A percentile compares a stretch with the other conserved stretches of the same genome.
phyloP scores from a whole-genome alignment of 2,797 vertebrate species.

The Rachycentron canadum region DNA sequence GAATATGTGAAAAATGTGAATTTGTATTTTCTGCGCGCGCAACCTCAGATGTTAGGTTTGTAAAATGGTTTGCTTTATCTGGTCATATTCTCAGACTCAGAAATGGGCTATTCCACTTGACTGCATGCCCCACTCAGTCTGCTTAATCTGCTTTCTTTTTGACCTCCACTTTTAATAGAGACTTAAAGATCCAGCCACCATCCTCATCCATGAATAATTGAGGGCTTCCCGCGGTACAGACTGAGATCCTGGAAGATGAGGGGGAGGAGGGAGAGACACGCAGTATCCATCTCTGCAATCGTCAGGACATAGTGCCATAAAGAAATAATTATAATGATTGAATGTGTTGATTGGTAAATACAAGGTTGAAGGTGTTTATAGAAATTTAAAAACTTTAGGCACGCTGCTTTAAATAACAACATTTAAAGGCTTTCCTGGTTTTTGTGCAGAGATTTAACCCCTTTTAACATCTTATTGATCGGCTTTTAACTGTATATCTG shows the following conservation, averaged over 20 bases:
- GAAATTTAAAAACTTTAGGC: slow-evolving; percentile 9
- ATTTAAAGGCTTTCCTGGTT: slow-evolving; percentile 4
- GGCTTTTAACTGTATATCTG: slow-evolving; percentile 40
- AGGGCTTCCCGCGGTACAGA: slow-evolving; percentile 58
- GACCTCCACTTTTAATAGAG: slow-evolving; percentile 75
- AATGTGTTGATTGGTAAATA: slow-evolving; percentile 42
- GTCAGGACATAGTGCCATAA: slow-evolving; percentile 26
- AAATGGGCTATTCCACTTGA: slow-evolving; percentile 34
- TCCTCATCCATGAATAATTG: slow-evolving; percentile 76
- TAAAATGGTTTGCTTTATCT: neutral
- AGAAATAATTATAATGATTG: slow-evolving; percentile 56
- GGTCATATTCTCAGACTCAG: slow-evolving; percentile 21
- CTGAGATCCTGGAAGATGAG: slow-evolving; percentile 60
- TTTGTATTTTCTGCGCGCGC: neutral
- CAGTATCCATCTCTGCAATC: slow-evolving; percentile 35
- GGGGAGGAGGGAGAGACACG: slow-evolving; percentile 43
- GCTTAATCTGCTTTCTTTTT: slow-evolving; percentile 49
- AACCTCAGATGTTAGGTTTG: slow-evolving; percentile 2
- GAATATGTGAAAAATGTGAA: neutral
- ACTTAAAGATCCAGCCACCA: slow-evolving; percentile 62
- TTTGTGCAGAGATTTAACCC: slow-evolving; percentile 26
- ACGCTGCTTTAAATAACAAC: slow-evolving; percentile 2
- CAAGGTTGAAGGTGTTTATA: neutral
- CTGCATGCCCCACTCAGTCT: slow-evolving; percentile 38
- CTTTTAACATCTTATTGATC: slow-evolving; percentile 51